Conservation (phyloP, 2,888 invertebrate species). For the Eremobia ochroleuca region DNA sequence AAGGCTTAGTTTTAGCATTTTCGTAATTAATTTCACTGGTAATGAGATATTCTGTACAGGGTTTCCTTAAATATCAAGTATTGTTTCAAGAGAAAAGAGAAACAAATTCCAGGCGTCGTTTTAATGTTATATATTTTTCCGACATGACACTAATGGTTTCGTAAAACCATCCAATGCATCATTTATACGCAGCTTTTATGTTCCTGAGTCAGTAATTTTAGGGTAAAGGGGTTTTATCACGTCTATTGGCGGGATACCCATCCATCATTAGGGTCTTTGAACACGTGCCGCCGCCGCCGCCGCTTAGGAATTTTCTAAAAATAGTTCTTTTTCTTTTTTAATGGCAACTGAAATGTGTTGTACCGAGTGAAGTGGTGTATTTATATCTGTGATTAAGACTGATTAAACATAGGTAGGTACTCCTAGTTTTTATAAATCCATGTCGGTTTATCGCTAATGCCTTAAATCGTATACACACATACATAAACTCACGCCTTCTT, state of each 20-base stretch:
- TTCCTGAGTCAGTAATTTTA: background rate
- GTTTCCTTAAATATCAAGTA: background rate
- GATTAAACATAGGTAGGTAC: background rate
- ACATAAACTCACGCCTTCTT: background rate
- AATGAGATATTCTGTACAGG: background rate
- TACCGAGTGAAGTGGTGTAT: background rate
- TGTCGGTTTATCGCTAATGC: background rate
- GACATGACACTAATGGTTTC: background rate
- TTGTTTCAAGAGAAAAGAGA: slow-evolving; percentile 1
- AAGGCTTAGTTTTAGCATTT: background rate
- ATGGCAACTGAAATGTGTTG: background rate
- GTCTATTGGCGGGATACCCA: background rate
- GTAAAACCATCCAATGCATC: background rate
- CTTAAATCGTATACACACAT: background rate
- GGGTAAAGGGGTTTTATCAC: slow-evolving; percentile 4
- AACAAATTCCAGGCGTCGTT: background rate
- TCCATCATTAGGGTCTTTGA: background rate
- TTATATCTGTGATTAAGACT: background rate
- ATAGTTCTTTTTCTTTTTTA: background rate
- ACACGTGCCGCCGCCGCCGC: background rate
- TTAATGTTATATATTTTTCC: background rate
- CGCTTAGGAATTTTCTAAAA: background rate
- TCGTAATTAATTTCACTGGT: slow-evolving; percentile 2
- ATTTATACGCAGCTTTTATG: slow-evolving; percentile 1
- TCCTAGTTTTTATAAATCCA: background rate